phyloP scores from a whole-genome alignment of 2,113 vertebrate species.

The Clinocottus analis region DNA sequence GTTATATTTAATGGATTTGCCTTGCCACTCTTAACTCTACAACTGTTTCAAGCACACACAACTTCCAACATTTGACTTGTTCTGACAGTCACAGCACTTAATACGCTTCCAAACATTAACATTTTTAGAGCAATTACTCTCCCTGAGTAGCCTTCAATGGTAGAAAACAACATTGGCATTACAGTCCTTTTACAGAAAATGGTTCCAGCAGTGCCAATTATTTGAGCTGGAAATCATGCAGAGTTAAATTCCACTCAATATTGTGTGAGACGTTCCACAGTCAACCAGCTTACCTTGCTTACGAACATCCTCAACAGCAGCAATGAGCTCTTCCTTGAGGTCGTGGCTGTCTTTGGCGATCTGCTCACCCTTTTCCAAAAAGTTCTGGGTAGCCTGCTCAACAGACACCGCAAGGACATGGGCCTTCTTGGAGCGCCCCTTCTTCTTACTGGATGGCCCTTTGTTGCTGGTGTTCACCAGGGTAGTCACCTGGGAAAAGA shows the following conservation, averaged over 20 bases:
- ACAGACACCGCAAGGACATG: conserved; percentile 97
- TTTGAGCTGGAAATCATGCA: background rate
- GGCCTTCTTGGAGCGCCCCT: conserved; percentile 98
- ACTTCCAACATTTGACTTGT: conserved; percentile 28
- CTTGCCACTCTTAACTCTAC: conserved; percentile 13
- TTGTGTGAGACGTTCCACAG: background rate
- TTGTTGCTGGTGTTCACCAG: conserved; percentile 99
- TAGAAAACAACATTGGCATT: background rate
- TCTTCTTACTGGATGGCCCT: conserved; percentile 97
- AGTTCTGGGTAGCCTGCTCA: conserved; percentile 98
- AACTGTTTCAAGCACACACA: conserved; percentile 17
- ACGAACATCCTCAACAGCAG: conserved; percentile 95
- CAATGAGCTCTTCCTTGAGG: conserved; percentile 95
- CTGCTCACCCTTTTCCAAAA: conserved; percentile 97
- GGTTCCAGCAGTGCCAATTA: conserved; percentile 8
- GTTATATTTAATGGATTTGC: conserved; percentile 38
- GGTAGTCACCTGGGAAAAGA: conserved; percentile 90
- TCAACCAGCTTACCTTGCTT: conserved; percentile 90
- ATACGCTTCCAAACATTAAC: conserved; percentile 25
- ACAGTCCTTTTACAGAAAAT: background rate
- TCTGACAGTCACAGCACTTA: conserved; percentile 26
- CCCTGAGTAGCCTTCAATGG: background rate
- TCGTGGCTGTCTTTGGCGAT: conserved; percentile 99
- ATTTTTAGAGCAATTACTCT: conserved; percentile 18
- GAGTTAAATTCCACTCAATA: background rate